Evolutionary conservation across 2,797 vertebrate species (phyloP), one percentile per base, ranked within the genome.

Genomic region (Sarcoramphus papa): DNA sequence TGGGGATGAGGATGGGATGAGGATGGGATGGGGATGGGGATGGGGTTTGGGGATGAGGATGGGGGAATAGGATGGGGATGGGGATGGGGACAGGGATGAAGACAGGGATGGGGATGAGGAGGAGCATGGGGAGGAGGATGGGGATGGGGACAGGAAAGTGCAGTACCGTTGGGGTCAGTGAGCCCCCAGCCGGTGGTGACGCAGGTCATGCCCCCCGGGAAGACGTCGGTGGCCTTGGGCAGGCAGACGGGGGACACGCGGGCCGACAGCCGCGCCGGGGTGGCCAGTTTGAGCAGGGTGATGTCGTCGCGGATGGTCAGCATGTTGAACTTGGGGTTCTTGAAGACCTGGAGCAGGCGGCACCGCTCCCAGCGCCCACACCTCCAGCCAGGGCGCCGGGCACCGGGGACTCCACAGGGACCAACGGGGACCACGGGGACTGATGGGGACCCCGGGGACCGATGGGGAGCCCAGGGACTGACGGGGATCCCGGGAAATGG

Each of bases 251-350:
- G 90, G 1, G 97, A 97, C 77, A 98, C 92, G 0, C 24, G 77
- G 18, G 43, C 0, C 0, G 74, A 88, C 33, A 96, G 41, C 2
- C 1, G 30, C 1, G 96, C 96, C 0, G 97, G 95, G 1, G 74
- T 91, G 68, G 98, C 96, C 88, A 99, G 97, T 94, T 99, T 99
- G 96, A 99, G 95, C 91, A 99, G 98, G 12, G 97, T 92, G 96
- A 99, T 98, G 97, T 99, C 99, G 1, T 99, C 98, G 93, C 95
- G 98, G 95, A 97, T 76, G 57, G 98, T 99, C 94, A 81, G 94
- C n/a, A 78, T 4, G 88, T 96, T 99, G 97, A 98, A 99, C 2
- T 47, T 73, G 60, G 98, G 98, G 96, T 99, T 98, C 87, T 94
- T 98, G 98, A 99, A 98, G 73, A 99, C 98, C 99, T 99, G 92